These are phyloP conservation scores for Sula dactylatra DNA, from an alignment of 2,113 vertebrate genomes.

Conservation along the genomic window DNA sequence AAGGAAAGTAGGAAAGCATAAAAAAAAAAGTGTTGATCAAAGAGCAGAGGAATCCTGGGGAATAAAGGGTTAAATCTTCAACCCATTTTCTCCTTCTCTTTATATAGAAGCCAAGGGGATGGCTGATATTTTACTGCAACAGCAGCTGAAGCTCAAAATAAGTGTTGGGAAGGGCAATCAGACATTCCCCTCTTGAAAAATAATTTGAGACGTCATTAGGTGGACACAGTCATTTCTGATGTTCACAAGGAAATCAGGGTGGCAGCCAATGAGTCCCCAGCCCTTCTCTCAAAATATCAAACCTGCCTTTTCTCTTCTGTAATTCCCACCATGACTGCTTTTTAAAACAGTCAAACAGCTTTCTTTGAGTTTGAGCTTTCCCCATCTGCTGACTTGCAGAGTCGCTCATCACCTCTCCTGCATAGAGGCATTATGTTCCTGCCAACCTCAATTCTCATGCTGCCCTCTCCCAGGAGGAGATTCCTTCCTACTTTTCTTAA, in stretches of 20 bases:
- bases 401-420: not conserved
- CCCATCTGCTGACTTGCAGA: not conserved
- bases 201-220: not conserved
- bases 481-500: not conserved
- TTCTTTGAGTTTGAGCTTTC: not conserved
- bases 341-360: not conserved
- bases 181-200: not conserved
- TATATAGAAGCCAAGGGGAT: not conserved
- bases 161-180: not conserved
- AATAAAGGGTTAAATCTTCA: not conserved
- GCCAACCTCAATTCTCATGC: not conserved
- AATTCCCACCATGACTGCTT: not conserved
- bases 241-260: not conserved
- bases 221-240: fast-evolving
- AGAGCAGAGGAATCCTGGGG: not conserved
- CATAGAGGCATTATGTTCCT: not conserved
- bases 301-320: not conserved
- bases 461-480: not conserved
- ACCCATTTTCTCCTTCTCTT: not conserved
- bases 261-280: not conserved
- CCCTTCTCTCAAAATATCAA: not conserved
- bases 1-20: not conserved
- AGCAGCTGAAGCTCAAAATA: slow-evolving; percentile 26
- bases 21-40: not conserved
- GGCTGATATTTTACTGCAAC: not conserved